Conservation (phyloP, 2,113 vertebrate genomes). For the Pteropus alecto region DNA sequence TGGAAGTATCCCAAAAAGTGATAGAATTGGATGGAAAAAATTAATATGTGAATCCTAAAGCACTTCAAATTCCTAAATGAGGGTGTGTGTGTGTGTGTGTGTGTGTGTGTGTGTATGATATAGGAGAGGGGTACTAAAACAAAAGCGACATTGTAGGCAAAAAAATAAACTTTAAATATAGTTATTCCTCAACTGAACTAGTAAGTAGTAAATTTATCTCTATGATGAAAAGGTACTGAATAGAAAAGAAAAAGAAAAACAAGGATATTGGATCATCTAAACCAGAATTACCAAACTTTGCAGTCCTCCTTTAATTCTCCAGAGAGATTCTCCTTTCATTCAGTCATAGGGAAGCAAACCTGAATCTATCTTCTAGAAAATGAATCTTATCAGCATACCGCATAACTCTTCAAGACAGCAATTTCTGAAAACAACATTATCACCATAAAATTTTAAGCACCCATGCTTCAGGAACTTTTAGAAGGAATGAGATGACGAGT, state of each 20-base stretch:
- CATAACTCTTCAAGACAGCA: neutral
- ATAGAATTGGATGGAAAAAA: conserved; percentile 19
- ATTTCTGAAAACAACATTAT: neutral
- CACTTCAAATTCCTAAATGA: conserved; percentile 2
- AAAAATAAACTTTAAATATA: neutral
- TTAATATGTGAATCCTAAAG: conserved; percentile 17
- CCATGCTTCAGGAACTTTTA: neutral
- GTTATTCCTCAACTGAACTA: neutral
- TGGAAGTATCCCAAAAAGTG: neutral
- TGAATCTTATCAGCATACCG: neutral
- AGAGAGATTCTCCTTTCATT: neutral
- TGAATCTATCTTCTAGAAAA: neutral
- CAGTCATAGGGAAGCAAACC: neutral
- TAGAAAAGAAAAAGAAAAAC: neutral
- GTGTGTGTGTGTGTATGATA: neutral
- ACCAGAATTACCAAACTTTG: neutral
- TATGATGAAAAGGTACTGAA: neutral
- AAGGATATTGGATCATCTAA: neutral
- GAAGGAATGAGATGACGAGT: neutral
- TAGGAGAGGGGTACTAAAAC: neutral
- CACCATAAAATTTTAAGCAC: neutral
- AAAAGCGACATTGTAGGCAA: neutral
- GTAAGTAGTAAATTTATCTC: neutral
- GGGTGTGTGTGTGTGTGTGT: neutral
- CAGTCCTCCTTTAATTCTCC: neutral